Evolutionary conservation across 2,888 invertebrate genomes (phyloP).

Genomic region (Caenorhabditis macrosperma): DNA sequence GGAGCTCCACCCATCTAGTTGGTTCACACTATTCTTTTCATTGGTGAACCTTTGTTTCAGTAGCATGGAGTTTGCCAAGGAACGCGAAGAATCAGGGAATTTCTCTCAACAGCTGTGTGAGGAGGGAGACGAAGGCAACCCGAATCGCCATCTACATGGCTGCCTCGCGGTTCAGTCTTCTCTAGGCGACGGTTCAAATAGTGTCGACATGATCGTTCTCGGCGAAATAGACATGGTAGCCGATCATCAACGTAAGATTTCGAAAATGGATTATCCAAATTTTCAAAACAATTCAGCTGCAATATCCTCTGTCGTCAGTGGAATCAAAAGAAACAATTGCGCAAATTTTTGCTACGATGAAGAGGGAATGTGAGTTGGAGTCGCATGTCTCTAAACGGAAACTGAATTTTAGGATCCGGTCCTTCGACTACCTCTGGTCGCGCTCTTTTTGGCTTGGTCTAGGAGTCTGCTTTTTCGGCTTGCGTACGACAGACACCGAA

Average conservation of each 20-base stretch:
- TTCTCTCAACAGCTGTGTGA: constrained; percentile 19
- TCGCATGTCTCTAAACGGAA: too few relatives aligned
- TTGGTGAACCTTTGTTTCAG: too few relatives aligned
- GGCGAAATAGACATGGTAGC: constrained; percentile 23
- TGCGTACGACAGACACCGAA: neutral
- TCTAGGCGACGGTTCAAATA: neutral
- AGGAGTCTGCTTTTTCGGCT: constrained; percentile 6
- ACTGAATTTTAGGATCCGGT: neutral
- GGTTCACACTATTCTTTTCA: neutral
- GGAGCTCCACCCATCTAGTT: neutral
- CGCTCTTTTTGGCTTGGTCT: constrained; percentile 41
- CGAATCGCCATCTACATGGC: constrained; percentile 11
- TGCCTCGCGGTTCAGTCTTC: constrained; percentile 3
- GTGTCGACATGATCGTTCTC: constrained; percentile 4
- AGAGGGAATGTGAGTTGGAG: constrained; percentile 8
- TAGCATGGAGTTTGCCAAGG: neutral
- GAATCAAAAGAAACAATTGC: constrained; percentile 11
- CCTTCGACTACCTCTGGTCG: constrained; percentile 32
- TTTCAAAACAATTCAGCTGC: constrained; percentile 11
- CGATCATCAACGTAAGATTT: constrained; percentile 4
- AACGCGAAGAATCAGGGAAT: constrained; percentile 9
- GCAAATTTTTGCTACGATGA: neutral
- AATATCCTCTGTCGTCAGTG: constrained; percentile 13
- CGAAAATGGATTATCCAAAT: neutral
- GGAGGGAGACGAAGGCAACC: neutral